Percentiles rank a stretch among this genome's conserved stretches.
Conservation (phyloP, 2,888 invertebrate genomes). For the Caenorhabditis becei region DNA sequence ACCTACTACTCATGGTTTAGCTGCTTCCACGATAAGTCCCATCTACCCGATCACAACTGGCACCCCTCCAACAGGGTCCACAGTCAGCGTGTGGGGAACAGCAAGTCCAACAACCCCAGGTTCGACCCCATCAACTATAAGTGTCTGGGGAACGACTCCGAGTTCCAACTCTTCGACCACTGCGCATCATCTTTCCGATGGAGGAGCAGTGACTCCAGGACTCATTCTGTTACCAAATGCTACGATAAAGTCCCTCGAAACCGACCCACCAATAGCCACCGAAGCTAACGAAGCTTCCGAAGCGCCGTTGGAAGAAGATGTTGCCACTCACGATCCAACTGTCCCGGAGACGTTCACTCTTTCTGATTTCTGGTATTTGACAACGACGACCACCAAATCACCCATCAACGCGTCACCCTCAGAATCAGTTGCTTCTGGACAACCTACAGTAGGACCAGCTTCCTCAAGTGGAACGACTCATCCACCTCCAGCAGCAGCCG, state of each 20-base stretch:
- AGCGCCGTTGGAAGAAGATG: constrained; percentile 7
- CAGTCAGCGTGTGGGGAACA: constrained; percentile 5
- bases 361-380: constrained; percentile 27
- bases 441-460: not conserved
- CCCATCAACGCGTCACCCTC: not conserved
- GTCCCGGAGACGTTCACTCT: constrained; percentile 39
- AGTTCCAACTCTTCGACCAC: constrained; percentile 9
- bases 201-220: constrained; percentile 14
- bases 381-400: not conserved
- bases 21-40: no score
- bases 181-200: constrained; percentile 19
- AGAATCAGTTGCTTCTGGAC: no score
- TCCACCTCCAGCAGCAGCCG: not conserved
- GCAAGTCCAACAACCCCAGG: not conserved
- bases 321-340: not conserved
- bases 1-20: constrained; percentile 5
- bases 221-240: constrained; percentile 3
- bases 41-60: no score
- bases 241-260: not conserved
- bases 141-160: constrained; percentile 5
- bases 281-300: constrained; percentile 13
- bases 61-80: not conserved
- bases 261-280: not conserved
- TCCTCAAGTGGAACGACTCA: not conserved
- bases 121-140: not conserved